phyloP scores from a whole-genome alignment of 2,797 vertebrate genomes.

The Cichlasoma orientale region DNA sequence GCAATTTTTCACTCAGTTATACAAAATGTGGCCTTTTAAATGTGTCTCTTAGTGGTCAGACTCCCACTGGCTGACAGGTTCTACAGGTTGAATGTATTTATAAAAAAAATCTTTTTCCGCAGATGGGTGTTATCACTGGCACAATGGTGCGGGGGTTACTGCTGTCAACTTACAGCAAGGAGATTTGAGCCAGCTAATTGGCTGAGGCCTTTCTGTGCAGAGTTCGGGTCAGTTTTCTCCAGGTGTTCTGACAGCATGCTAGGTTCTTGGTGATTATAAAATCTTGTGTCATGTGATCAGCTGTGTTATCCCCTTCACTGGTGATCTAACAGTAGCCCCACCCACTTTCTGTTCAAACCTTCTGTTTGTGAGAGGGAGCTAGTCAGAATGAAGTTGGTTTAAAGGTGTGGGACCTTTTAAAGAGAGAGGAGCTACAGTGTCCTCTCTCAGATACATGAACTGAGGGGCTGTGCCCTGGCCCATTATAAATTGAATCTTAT shows the following conservation, averaged over 20 bases:
- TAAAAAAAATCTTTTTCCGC: background rate
- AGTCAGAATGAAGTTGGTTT: background rate
- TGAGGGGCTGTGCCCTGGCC: background rate
- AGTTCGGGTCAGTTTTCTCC: background rate
- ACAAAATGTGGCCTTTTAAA: no score
- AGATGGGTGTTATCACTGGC: background rate
- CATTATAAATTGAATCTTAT: background rate
- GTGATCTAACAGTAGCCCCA: background rate
- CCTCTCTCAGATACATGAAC: background rate
- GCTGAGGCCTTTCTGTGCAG: background rate
- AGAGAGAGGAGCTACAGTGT: background rate
- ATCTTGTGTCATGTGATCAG: background rate
- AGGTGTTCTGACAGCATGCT: background rate
- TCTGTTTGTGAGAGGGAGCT: background rate
- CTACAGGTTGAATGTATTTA: background rate
- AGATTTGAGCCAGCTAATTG: background rate
- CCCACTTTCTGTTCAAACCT: background rate
- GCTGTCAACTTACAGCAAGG: background rate
- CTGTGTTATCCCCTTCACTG: background rate
- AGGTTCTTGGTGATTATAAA: background rate
- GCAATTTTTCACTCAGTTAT: no score
- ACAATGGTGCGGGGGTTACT: background rate
- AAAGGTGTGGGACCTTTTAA: background rate
- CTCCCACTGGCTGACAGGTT: background rate
- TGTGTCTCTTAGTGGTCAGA: background rate